These are phyloP conservation scores for Pyrocoelia pectoralis DNA, from an alignment of 2,888 invertebrate species.

Conservation along the genomic window DNA sequence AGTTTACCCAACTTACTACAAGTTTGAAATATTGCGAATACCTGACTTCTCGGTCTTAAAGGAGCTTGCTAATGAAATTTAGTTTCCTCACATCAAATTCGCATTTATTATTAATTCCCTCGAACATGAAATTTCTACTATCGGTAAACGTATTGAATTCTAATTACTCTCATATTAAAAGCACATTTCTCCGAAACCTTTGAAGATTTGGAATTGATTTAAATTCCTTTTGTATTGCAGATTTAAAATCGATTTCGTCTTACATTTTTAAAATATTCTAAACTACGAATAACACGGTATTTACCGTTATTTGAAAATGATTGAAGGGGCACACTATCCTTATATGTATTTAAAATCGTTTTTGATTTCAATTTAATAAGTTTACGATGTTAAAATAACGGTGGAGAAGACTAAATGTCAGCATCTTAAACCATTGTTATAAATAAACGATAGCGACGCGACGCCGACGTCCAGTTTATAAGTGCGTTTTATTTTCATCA, in stretches of 20 bases:
- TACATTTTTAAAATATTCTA: background rate
- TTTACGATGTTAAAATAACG: too few species aligned
- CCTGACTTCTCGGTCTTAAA: conserved; percentile 21
- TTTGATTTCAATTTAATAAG: too few species aligned
- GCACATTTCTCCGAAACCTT: conserved; percentile 7
- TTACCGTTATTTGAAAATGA: too few species aligned
- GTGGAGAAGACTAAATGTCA: too few species aligned
- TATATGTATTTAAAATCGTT: too few species aligned
- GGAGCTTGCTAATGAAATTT: conserved; percentile 25
- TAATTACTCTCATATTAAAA: conserved; percentile 20
- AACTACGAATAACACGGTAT: too few species aligned
- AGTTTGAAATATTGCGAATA: conserved; percentile 21
- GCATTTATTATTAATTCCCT: conserved; percentile 29
- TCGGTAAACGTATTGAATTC: conserved; percentile 15
- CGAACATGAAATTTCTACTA: conserved; percentile 10
- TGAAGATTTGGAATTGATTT: conserved; percentile 18
- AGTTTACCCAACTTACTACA: conserved; percentile 13
- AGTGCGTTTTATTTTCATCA: too few species aligned
- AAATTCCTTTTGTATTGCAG: conserved; percentile 12
- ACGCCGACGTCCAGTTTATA: too few species aligned
- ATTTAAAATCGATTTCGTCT: conserved; percentile 7
- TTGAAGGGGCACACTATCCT: too few species aligned
- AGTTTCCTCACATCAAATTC: conserved; percentile 23
- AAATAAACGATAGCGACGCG: too few species aligned
- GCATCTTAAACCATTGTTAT: too few species aligned